Evolutionary conservation across 2,797 vertebrate genomes (phyloP), one percentile per base, ranked within the genome.

Genomic region (Philypnodon macrostomus): DNA sequence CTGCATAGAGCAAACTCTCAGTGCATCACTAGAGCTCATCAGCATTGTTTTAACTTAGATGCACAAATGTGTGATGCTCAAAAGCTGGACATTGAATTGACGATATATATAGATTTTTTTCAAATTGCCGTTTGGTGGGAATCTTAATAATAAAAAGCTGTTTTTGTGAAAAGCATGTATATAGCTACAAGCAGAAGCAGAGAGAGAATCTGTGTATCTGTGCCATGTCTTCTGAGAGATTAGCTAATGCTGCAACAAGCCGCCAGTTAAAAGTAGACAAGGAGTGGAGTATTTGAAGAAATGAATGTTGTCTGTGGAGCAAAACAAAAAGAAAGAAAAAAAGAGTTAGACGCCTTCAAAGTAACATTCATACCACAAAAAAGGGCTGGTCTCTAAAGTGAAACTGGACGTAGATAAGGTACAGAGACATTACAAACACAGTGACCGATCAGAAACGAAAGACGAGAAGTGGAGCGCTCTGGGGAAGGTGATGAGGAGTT

Each of bases 141-240:
- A 7, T 23, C 60, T 69, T 36, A 70, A 53, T 58, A 60, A 60
- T 41, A 45, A 52, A 26, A 10, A 11, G 33, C 42, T 67, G 49
- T 56, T 61, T 58, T 37, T 72, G 29, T 58, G 55, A 41, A 63
- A 61, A 58, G 40, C 16, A 13, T 66, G 42, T 67, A 70, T 60
- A 34, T 38, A 44, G 55, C 75, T 52, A 9, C 8, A 42, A 69
- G 66, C 47, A 35, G 42, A 58, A 74, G 54, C 0, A 26, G 17
- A 24, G 24, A 13, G 47, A 45, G 13, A 36, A 53, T 47, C 39
- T 46, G 51, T 38, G 58, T 79, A 79, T 81, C 70, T 73, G 70
- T 84, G 80, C 68, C 80, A 70, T 2, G 63, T 75, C 75, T 79
- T 79, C 72, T 53, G 83, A 82, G 80, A 80, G 71, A 83, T 70